Percentiles rank a stretch among this genome's conserved stretches.
phyloP scores from a whole-genome alignment of 2,797 vertebrate genomes.

The Bradypus variegatus region DNA sequence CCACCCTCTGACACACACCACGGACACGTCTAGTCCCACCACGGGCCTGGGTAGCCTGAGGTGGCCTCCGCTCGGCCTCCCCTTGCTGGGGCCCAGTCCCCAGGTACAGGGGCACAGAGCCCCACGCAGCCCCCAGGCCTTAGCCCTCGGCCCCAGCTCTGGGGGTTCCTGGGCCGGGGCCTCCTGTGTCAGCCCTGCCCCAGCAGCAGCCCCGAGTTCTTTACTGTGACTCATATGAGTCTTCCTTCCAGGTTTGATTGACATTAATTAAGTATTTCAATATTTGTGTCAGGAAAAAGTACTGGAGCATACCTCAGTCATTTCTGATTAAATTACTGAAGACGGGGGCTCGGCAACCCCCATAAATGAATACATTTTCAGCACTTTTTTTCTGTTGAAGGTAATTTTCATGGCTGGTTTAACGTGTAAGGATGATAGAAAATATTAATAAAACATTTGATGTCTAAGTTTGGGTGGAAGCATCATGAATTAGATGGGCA shows the following conservation, averaged over 20 bases:
- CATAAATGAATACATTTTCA: constrained; percentile 38
- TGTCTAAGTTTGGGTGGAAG: constrained; percentile 54
- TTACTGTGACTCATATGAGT: accelerated
- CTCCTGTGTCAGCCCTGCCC: accelerated
- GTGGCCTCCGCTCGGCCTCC: not conserved
- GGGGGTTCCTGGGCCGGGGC: too few species aligned
- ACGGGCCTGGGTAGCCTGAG: accelerated
- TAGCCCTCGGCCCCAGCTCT: too few species aligned
- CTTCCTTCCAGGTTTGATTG: not conserved
- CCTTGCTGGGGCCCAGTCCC: accelerated
- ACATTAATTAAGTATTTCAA: not conserved
- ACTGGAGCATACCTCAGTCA: not conserved
- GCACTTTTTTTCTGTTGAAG: constrained; percentile 37
- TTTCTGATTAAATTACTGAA: constrained; percentile 34
- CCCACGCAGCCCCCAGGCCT: too few species aligned
- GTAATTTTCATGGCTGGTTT: constrained; percentile 64
- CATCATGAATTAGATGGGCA: constrained; percentile 27
- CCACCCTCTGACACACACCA: not conserved
- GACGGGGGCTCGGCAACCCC: not conserved
- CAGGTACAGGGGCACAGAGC: too few species aligned
- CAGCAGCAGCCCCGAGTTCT: accelerated
- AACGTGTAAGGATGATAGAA: constrained; percentile 57
- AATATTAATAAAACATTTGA: constrained; percentile 64
- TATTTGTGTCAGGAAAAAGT: not conserved
- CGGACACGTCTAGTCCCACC: not conserved